These are phyloP conservation scores for Sinodicranocentrus sp. DNA, from an alignment of 2,888 invertebrate species.

Conservation along the genomic window DNA sequence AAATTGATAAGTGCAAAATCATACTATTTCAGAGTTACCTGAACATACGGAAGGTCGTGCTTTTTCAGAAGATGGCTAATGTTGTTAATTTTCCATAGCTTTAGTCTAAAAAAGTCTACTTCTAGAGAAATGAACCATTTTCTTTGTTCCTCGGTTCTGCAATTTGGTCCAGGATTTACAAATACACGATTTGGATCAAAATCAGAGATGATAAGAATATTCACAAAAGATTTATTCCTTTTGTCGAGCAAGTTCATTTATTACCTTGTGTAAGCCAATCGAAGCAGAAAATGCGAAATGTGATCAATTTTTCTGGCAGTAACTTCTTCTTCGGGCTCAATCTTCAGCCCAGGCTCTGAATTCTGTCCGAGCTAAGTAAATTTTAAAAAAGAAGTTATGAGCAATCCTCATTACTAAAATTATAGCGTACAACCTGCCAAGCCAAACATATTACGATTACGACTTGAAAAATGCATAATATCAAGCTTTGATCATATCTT, in stretches of 20 bases:
- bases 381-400: too few species aligned
- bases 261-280: constrained; percentile 91
- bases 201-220: neutral
- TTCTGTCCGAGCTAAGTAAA: too few species aligned
- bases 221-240: neutral
- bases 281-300: constrained; percentile 94
- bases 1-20: neutral
- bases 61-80: constrained; percentile 84
- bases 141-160: constrained; percentile 86
- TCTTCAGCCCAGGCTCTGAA: neutral
- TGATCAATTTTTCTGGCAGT: constrained; percentile 82
- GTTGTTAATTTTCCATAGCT: constrained; percentile 80
- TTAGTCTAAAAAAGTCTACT: constrained; percentile 91
- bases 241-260: constrained; percentile 2
- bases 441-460: too few species aligned
- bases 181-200: neutral
- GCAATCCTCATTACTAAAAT: too few species aligned
- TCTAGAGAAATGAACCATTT: constrained; percentile 94
- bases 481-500: neutral
- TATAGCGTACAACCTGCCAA: too few species aligned
- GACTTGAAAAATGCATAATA: too few species aligned
- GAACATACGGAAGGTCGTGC: constrained; percentile 81
- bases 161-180: neutral
- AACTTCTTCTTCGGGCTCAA: neutral
- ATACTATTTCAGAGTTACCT: constrained; percentile 24